Evolutionary conservation across 2,797 vertebrate species (phyloP), one percentile per base, ranked within the genome.

Genomic region (Brotogeris chrysoptera): DNA sequence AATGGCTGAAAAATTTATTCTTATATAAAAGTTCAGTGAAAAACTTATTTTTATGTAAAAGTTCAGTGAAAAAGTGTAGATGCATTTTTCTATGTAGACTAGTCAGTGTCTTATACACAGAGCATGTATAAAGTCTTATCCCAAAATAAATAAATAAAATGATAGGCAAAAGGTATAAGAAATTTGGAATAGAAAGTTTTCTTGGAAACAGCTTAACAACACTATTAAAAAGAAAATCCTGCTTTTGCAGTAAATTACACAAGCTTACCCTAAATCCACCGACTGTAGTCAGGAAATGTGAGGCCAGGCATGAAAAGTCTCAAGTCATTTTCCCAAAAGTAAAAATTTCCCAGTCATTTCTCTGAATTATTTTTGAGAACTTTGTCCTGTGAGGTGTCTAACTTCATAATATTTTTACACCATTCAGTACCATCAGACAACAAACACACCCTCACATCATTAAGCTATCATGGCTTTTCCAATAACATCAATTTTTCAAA

Each of bases 161-260:
- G 43, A 28, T 10, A 61, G 3, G 4, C 1, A 64, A 46, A 59
- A 52, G 1, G 7, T 38, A 1, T 18, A 24, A 39, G 12, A n/a
- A 23, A 41, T 36, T 70, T 41, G 11, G 5, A 66, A n/a, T 44
- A n/a, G 13, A 17, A 83, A 5, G 3, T 60, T 36, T 61, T 63
- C 4, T 46, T 74, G 16, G 9, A 66, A 84, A 55, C 15, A 4
- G 10, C 17, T 65, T 73, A 47, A 36, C 1, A 23, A 10, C 7
- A 39, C 4, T 21, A 1, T 9, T 46, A 8, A 17, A 14, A 36
- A 53, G 53, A 49, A 9, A 16, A 7, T 17, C 13, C 2, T 36
- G 5, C 10, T 79, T 83, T 36, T 34, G 16, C 6, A 66, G 30
- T 16, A 85, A 63, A 11, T 50, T 1, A 13, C 55, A 25, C 6